A percentile compares a stretch with the other conserved stretches of the same genome.
Conservation (phyloP, 1,140 invertebrate species). For the Drosophila ironensis region DNA sequence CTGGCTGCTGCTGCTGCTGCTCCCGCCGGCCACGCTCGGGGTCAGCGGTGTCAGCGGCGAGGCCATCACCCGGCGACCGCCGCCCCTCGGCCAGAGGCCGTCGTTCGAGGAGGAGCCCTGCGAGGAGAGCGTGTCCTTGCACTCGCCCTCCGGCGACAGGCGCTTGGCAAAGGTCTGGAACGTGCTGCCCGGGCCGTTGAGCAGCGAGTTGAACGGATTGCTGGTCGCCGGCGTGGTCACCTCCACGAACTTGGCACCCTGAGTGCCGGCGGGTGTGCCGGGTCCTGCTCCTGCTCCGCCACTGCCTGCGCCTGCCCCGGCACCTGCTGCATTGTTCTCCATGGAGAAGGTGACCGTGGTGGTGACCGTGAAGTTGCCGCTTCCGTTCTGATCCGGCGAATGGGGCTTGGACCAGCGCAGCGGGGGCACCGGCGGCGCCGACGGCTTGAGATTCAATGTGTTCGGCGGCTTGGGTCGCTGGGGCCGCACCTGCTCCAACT, state of each 20-base stretch:
- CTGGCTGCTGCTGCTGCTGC: slow-evolving; percentile 21
- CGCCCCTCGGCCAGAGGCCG: slow-evolving; percentile 66
- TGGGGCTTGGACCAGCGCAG: slow-evolving; percentile 86
- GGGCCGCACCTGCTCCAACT: slow-evolving; percentile 83
- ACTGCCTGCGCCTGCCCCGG: slow-evolving; percentile 70
- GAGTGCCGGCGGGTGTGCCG: neutral
- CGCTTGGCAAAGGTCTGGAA: slow-evolving; percentile 82
- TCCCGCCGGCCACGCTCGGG: slow-evolving; percentile 3
- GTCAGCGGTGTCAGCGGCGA: slow-evolving; percentile 52
- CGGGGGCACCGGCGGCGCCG: slow-evolving; percentile 86
- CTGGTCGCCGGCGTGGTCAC: slow-evolving; percentile 73
- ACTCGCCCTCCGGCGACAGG: slow-evolving; percentile 83
- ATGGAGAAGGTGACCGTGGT: slow-evolving; percentile 92
- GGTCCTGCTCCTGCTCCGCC: neutral
- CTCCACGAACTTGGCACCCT: slow-evolving; percentile 69
- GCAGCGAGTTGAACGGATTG: slow-evolving; percentile 68
- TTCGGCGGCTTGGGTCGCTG: slow-evolving; percentile 91
- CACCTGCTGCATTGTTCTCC: slow-evolving; percentile 80
- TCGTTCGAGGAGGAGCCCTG: slow-evolving; percentile 82
- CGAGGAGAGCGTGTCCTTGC: slow-evolving; percentile 82
- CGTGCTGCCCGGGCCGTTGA: slow-evolving; percentile 65
- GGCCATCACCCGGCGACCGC: slow-evolving; percentile 59
- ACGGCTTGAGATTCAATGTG: slow-evolving; percentile 88
- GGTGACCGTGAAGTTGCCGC: slow-evolving; percentile 88
- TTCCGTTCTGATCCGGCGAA: slow-evolving; percentile 81